A percentile compares a stretch with the other conserved stretches of the same genome.
phyloP scores from a whole-genome alignment of 2,797 vertebrate genomes.

The Falco berigora region DNA sequence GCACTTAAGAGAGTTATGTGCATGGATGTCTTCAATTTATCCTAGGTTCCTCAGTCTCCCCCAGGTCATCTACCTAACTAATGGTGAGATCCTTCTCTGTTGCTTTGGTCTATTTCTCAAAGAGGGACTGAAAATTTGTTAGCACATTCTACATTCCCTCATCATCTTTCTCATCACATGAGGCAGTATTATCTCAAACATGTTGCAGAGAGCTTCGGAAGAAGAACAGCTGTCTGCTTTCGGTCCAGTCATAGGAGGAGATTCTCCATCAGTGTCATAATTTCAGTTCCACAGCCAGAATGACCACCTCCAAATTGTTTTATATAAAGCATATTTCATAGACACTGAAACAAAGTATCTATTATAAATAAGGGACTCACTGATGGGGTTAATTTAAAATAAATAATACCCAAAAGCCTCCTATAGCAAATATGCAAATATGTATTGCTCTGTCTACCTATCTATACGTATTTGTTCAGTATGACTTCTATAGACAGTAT shows the following conservation, averaged over 20 bases:
- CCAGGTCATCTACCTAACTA: neutral
- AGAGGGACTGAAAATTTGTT: neutral
- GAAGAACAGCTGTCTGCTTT: neutral
- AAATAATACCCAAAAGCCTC: neutral
- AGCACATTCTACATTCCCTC: neutral
- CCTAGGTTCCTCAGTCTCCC: neutral
- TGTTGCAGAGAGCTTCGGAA: neutral
- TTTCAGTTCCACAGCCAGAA: neutral
- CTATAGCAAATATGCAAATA: neutral
- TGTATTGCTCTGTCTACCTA: neutral
- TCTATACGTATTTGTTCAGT: neutral
- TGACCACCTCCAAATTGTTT: neutral
- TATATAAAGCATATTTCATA: neutral
- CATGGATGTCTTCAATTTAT: neutral
- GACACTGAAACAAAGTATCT: neutral
- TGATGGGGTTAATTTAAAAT: neutral
- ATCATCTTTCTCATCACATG: neutral
- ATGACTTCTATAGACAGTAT: neutral
- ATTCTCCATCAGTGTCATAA: neutral
- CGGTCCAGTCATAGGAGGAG: neutral
- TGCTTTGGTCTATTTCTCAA: neutral
- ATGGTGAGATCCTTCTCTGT: neutral
- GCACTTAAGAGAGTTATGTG: neutral
- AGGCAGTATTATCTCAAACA: neutral
- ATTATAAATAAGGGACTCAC: neutral